A percentile compares a stretch with the other conserved stretches of the same genome.
These are phyloP conservation scores for Bemisia tabaci DNA, from an alignment of 1,140 invertebrate species.

Conservation along the genomic window DNA sequence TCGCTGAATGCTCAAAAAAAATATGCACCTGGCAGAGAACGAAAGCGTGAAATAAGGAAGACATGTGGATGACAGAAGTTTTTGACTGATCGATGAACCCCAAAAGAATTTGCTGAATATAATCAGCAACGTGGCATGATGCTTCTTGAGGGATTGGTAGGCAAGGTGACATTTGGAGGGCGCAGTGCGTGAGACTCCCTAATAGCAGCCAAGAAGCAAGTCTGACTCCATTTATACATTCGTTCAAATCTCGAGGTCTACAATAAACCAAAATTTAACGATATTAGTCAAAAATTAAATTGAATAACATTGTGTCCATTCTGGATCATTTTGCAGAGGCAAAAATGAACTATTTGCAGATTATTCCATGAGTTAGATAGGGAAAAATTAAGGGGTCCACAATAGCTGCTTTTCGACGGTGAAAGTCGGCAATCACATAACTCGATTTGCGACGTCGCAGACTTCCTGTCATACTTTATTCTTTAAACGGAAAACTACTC, in stretches of 20 bases:
- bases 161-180: slow-evolving; percentile 46
- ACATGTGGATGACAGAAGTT: slow-evolving; percentile 82
- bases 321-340: no score
- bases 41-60: slow-evolving; percentile 68
- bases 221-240: slow-evolving; percentile 88
- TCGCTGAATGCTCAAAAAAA: no score
- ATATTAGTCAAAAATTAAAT: no score
- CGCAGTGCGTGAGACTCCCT: slow-evolving; percentile 79
- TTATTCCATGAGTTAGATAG: no score
- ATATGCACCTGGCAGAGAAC: slow-evolving; percentile 66
- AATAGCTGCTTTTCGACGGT: slow-evolving; percentile 1
- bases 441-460: no score
- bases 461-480: no score
- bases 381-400: slow-evolving; percentile 8
- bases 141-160: slow-evolving; percentile 88
- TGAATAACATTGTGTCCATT: no score
- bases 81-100: slow-evolving; percentile 95
- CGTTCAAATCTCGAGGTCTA: slow-evolving; percentile 84
- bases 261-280: slow-evolving; percentile 21
- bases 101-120: slow-evolving; percentile 87
- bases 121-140: slow-evolving; percentile 90
- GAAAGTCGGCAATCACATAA: no score
- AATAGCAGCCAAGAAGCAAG: slow-evolving; percentile 90
- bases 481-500: no score
- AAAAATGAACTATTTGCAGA: no score